A percentile compares a stretch with the other conserved stretches of the same genome.
phyloP scores from a whole-genome alignment of 2,113 vertebrate species.

The Oostethus manadensis region DNA sequence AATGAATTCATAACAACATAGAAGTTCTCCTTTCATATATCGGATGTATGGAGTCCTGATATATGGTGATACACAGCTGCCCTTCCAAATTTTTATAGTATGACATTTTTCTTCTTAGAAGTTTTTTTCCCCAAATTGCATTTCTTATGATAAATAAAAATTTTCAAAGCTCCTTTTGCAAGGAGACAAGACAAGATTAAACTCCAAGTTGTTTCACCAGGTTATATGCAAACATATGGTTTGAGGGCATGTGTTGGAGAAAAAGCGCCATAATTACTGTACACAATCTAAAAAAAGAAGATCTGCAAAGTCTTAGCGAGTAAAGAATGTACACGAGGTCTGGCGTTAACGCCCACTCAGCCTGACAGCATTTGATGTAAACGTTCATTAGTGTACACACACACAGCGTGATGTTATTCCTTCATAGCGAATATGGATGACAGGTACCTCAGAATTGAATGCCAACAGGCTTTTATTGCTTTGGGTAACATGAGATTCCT shows the following conservation, averaged over 20 bases:
- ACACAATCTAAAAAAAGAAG: constrained; percentile 27
- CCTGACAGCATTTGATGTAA: constrained; percentile 41
- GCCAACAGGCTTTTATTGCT: neutral
- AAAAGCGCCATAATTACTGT: constrained; percentile 42
- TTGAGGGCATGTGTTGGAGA: constrained; percentile 35
- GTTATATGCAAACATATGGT: constrained; percentile 34
- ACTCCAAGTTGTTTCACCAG: neutral
- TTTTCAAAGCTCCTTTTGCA: too few relatives aligned
- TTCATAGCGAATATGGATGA: neutral
- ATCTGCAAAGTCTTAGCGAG: constrained; percentile 35
- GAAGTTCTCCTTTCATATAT: too few relatives aligned
- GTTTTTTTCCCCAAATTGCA: too few relatives aligned
- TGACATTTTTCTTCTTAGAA: too few relatives aligned
- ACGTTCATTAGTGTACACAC: constrained; percentile 46
- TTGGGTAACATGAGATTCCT: too few relatives aligned
- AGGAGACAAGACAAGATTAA: constrained; percentile 10
- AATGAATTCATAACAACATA: too few relatives aligned
- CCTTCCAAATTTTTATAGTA: too few relatives aligned
- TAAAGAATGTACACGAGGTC: constrained; percentile 26
- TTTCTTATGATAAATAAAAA: too few relatives aligned
- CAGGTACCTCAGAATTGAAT: constrained; percentile 5
- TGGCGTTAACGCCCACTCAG: constrained; percentile 44
- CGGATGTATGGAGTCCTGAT: too few relatives aligned
- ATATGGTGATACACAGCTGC: too few relatives aligned
- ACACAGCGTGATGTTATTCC: neutral